These are phyloP conservation scores for Zoanthus sansibaricus DNA, from an alignment of 92 coral and sea anemone genomes.

Conservation along the genomic window DNA sequence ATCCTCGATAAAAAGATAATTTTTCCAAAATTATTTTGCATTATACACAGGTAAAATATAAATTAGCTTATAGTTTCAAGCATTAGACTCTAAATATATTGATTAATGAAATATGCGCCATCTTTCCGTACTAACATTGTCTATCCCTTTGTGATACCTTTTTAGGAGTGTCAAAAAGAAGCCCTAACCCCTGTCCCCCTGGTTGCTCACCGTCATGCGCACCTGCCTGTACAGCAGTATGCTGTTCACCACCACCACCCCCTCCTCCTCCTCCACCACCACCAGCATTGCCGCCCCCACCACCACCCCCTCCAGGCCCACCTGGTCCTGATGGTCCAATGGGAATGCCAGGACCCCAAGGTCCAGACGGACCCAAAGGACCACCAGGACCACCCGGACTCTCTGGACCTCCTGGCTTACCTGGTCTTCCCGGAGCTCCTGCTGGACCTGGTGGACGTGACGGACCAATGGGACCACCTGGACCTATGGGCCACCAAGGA, in stretches of 20 bases:
- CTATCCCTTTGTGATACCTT: neutral
- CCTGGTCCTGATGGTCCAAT: conserved; percentile 99
- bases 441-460: conserved; percentile 99
- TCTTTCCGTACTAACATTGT: neutral
- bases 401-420: conserved; percentile 92
- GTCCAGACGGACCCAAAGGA: conserved; percentile 99
- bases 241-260: conserved; percentile 76
- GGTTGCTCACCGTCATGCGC: conserved; percentile 73
- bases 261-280: conserved; percentile 74
- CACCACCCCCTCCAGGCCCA: conserved; percentile 99
- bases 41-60: neutral
- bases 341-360: conserved; percentile 99
- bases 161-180: conserved; percentile 67
- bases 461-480: conserved; percentile 99
- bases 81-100: neutral
- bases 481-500: conserved; percentile 98
- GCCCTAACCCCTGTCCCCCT: conserved; percentile 83
- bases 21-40: no score
- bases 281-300: conserved; percentile 97
- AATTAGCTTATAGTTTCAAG: neutral
- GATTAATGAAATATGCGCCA: neutral
- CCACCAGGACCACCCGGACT: conserved; percentile 99
- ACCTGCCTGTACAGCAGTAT: conserved; percentile 72
- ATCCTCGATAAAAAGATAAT: neutral
- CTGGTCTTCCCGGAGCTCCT: conserved; percentile 99